Base-by-base conservation (phyloP, 2,113 vertebrate genomes). In the Myrmophylax atrothorax region DNA sequence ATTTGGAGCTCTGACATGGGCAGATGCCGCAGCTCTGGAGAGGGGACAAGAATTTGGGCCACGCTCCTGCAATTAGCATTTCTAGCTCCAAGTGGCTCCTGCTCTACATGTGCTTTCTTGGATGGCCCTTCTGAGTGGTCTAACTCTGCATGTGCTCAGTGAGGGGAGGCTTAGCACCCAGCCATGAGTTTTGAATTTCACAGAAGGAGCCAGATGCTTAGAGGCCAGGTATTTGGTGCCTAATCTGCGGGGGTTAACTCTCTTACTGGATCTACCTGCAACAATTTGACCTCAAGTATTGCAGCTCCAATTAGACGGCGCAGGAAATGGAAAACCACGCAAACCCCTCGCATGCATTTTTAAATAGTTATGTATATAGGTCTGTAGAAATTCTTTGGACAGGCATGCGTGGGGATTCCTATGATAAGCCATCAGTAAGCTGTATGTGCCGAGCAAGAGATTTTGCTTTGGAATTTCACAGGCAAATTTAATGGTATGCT, bases 51-150 rank as follows among this genome's bases (percentile, higher is more conserved):
- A 97, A 97, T 95, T 86, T 0, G 0, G 4, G 80, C 89, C 94
- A 96, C 55, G 42, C 68, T 97, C 86, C 91, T 94, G 92, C 86
- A 95, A 95, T 97, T 96, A 97, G 78, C 79, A 83, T 95, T 94
- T 95, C 72, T 92, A 97, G 67, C 79, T 96, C 72, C 83, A 93
- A 96, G 94, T 81, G 90, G 63, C 94, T 95, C 85, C 46, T 0
- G 1, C 67, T 90, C 16, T 77, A 62, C 67, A 53, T 95, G 46
- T 63, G 72, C 79, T 90, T 94, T 90, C 96, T 95, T 96, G 89
- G 94, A 95, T 67, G 88, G 79, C 89, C 83, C 92, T 94, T 97
- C 86, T 90, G 88, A 96, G 90, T 77, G 79, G 60, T 88, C 88
- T 94, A 87, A 63, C 83, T 96, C 58, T 94, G 90, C 83, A 52